Conservation (phyloP, 2,113 vertebrate genomes). For the Chaenogobius annularis region DNA sequence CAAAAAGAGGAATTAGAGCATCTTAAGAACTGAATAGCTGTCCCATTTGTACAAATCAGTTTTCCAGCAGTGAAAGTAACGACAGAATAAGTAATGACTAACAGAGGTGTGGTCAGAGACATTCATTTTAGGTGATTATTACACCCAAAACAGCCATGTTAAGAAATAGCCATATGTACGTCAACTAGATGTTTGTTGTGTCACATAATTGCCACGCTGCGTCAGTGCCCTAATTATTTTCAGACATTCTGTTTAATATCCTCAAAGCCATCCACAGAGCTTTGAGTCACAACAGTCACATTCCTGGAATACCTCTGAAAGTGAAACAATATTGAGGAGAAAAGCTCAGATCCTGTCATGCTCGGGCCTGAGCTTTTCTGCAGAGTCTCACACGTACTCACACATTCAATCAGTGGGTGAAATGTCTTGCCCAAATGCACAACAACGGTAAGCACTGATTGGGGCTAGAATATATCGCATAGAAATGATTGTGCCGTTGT, state of each 20-base stretch:
- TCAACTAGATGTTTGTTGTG: background rate
- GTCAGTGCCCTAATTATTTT: slow-evolving; percentile 4
- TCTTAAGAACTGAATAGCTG: too few species aligned
- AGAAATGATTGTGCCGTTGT: too few species aligned
- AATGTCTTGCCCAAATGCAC: background rate
- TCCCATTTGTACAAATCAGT: background rate
- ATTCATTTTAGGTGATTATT: background rate
- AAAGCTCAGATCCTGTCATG: slow-evolving; percentile 20
- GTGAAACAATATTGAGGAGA: slow-evolving; percentile 20
- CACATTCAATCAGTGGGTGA: background rate
- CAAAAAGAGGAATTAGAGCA: too few species aligned
- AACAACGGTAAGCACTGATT: background rate
- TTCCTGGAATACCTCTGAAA: slow-evolving; percentile 22
- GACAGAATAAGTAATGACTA: background rate
- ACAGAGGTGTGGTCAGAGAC: background rate
- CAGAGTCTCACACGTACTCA: slow-evolving; percentile 14
- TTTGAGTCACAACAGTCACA: slow-evolving; percentile 11
- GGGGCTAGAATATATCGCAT: too few species aligned
- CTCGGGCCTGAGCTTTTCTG: slow-evolving; percentile 10
- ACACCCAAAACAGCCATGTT: background rate
- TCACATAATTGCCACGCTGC: background rate
- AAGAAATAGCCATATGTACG: background rate
- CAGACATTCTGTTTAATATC: background rate
- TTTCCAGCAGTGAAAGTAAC: background rate
- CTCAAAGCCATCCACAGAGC: slow-evolving; percentile 9